These are phyloP conservation scores for Anoplopoma fimbria DNA, from an alignment of 2,113 vertebrate genomes.

Conservation along the genomic window DNA sequence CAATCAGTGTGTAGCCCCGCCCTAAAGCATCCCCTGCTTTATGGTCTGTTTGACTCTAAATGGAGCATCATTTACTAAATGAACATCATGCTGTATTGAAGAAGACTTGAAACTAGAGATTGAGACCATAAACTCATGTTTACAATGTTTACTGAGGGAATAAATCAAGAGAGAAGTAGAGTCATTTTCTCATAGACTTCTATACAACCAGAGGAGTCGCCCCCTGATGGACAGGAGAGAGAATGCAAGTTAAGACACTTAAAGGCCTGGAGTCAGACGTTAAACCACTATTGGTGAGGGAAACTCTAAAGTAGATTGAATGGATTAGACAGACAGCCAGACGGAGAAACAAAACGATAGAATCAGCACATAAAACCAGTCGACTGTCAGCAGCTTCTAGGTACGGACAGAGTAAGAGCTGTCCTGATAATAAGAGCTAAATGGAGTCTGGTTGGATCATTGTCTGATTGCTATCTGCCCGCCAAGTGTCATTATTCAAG, in stretches of 20 bases:
- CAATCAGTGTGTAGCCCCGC: no score
- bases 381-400: not conserved
- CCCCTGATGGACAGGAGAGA: not conserved
- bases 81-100: no score
- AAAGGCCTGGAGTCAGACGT: not conserved
- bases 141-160: no score
- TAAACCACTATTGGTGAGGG: not conserved
- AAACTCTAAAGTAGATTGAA: not conserved
- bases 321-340: not conserved
- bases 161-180: no score
- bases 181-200: not conserved
- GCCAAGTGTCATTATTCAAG: slow-evolving; percentile 52
- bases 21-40: no score
- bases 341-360: not conserved
- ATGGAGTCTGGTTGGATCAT: slow-evolving; percentile 54
- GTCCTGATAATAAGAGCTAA: slow-evolving; percentile 35
- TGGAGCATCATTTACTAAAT: no score
- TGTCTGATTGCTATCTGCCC: slow-evolving; percentile 59
- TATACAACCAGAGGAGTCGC: not conserved
- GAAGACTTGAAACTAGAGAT: no score
- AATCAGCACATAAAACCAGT: not conserved
- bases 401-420: not conserved
- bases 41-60: no score
- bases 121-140: no score
- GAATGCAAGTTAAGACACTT: not conserved